Percentiles rank a stretch among this genome's conserved stretches.
phyloP scores from a whole-genome alignment of 37 sponge, comb jelly and placozoan genomes.

The Cladorhizidae sp. region DNA sequence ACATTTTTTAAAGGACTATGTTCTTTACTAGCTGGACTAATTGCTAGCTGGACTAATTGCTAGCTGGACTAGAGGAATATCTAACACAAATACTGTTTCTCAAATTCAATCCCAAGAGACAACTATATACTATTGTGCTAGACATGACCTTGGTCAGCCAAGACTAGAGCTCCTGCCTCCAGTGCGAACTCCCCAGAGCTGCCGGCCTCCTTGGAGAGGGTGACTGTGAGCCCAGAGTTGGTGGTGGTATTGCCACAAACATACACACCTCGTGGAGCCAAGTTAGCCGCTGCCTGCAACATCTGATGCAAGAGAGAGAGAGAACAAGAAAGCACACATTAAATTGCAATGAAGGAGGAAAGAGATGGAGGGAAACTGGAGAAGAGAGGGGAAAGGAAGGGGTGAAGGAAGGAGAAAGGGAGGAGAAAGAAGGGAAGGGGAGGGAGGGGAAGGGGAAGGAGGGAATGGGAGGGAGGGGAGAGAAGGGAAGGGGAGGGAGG shows the following conservation, averaged over 20 bases:
- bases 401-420: too few relatives aligned
- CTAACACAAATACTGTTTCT: too few relatives aligned
- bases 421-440: too few relatives aligned
- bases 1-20: too few relatives aligned
- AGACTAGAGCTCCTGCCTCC: conserved; percentile 97
- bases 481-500: too few relatives aligned
- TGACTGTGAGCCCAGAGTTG: conserved; percentile 91
- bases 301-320: conserved; percentile 52
- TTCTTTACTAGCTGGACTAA: too few relatives aligned
- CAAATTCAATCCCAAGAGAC: not conserved
- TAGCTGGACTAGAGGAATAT: too few relatives aligned
- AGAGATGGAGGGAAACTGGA: too few relatives aligned
- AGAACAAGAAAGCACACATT: not conserved
- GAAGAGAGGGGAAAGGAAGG: too few relatives aligned
- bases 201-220: conserved; percentile 65
- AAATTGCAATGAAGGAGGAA: not conserved
- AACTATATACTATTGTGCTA: not conserved
- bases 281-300: conserved; percentile 89
- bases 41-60: too few relatives aligned
- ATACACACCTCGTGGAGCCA: conserved; percentile 95
- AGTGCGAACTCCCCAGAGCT: conserved; percentile 79
- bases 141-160: conserved; percentile 95
- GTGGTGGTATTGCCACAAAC: conserved; percentile 98
- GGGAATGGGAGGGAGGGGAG: not conserved
- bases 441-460: too few relatives aligned